phyloP scores from a whole-genome alignment of 2,888 invertebrate genomes.

The Ariolimax columbianus region DNA sequence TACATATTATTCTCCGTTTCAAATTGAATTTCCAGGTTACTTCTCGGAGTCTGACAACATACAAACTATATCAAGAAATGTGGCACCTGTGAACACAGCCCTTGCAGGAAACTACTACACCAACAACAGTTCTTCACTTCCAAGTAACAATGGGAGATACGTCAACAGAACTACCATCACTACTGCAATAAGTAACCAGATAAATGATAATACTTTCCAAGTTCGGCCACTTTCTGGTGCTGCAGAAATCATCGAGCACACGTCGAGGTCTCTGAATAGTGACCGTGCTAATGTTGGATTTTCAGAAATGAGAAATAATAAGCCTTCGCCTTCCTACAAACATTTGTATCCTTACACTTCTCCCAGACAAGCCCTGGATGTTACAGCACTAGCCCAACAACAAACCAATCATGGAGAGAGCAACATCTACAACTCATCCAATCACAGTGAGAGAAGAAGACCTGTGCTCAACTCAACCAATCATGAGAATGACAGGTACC shows the following conservation, averaged over 20 bases:
- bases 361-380: not conserved
- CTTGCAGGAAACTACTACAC: not conserved
- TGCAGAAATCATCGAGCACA: not conserved
- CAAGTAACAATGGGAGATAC: not conserved
- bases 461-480: not conserved
- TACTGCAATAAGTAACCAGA: not conserved
- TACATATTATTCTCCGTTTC: too few species aligned
- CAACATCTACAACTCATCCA: not conserved
- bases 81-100: conserved; percentile 7
- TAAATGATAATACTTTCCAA: not conserved
- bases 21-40: not conserved
- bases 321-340: not conserved
- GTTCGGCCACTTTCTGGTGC: not conserved
- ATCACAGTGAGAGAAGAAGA: not conserved
- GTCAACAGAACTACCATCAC: conserved; percentile 16
- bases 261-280: not conserved
- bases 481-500: not conserved
- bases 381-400: not conserved
- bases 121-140: not conserved
- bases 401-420: not conserved
- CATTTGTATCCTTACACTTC: not conserved
- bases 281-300: not conserved
- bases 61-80: conserved; percentile 21
- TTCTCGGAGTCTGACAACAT: not conserved
- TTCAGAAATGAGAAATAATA: not conserved